Percentiles rank a stretch among this genome's conserved stretches.
Conservation (phyloP, 1,140 invertebrate genomes). For the Trachelipus rathkii region DNA sequence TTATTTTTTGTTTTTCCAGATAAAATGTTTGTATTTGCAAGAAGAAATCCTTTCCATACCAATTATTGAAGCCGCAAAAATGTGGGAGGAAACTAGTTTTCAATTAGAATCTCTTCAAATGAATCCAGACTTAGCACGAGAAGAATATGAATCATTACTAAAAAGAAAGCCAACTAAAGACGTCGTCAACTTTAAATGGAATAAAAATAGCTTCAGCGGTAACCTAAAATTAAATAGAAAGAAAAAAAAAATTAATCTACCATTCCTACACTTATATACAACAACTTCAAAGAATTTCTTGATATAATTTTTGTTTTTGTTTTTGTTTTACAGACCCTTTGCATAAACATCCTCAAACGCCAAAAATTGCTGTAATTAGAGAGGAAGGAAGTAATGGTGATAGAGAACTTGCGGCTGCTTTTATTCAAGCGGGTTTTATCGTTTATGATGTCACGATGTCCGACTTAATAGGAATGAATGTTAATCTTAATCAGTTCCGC, state of each 20-base stretch:
- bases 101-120: slow-evolving; percentile 78
- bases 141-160: slow-evolving; percentile 65
- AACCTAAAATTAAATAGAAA: background rate
- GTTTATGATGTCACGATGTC: slow-evolving; percentile 84
- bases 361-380: slow-evolving; percentile 80
- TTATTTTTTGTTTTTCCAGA: slow-evolving; percentile 49
- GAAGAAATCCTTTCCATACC: slow-evolving; percentile 58
- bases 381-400: slow-evolving; percentile 98
- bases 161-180: slow-evolving; percentile 60
- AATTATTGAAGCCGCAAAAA: slow-evolving; percentile 63
- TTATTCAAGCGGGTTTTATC: slow-evolving; percentile 86
- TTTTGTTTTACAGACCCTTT: background rate
- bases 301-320: background rate
- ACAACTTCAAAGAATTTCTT: background rate
- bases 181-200: slow-evolving; percentile 30
- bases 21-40: slow-evolving; percentile 61
- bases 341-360: slow-evolving; percentile 32
- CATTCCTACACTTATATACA: background rate
- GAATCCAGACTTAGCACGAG: slow-evolving; percentile 68
- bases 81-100: slow-evolving; percentile 96
- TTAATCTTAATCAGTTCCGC: slow-evolving; percentile 67
- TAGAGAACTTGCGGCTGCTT: slow-evolving; percentile 91
- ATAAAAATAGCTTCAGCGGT: background rate
- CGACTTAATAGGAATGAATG: slow-evolving; percentile 66
- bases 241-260: no score